These are phyloP conservation scores for Oxytorus armatus DNA, from an alignment of 2,888 invertebrate species.

Conservation along the genomic window DNA sequence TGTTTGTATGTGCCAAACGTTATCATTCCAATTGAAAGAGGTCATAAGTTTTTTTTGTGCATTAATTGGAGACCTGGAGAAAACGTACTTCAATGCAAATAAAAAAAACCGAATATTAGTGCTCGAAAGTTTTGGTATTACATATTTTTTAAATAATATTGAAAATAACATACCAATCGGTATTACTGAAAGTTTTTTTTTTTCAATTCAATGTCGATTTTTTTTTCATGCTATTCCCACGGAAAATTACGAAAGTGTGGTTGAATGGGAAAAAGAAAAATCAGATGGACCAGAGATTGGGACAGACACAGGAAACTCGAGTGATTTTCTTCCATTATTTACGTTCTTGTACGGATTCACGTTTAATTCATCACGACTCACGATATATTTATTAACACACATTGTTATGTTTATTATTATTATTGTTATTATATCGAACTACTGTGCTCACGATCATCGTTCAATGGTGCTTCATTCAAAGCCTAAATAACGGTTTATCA, in stretches of 20 bases:
- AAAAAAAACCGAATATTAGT: background rate
- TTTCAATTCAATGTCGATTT: no score
- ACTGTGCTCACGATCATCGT: conserved; percentile 58
- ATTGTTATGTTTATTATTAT: conserved; percentile 17
- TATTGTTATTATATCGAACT: conserved; percentile 30
- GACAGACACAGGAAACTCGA: background rate
- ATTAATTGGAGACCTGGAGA: background rate
- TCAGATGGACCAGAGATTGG: background rate
- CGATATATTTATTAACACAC: background rate
- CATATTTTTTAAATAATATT: no score
- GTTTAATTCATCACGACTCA: conserved; percentile 1
- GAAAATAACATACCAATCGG: no score
- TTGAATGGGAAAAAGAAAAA: background rate
- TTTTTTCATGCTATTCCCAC: no score
- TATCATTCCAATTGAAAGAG: background rate
- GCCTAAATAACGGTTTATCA: conserved; percentile 29
- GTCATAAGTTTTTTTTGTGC: background rate
- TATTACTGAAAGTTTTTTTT: no score
- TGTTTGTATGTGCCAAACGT: background rate
- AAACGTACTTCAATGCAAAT: background rate
- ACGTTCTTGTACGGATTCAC: conserved; percentile 9
- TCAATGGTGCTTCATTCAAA: conserved; percentile 57
- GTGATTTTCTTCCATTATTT: conserved; percentile 26
- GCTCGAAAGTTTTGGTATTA: no score
- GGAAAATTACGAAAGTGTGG: background rate